Base-by-base conservation (phyloP, 1,140 invertebrate species). In the Vanessa atalanta region DNA sequence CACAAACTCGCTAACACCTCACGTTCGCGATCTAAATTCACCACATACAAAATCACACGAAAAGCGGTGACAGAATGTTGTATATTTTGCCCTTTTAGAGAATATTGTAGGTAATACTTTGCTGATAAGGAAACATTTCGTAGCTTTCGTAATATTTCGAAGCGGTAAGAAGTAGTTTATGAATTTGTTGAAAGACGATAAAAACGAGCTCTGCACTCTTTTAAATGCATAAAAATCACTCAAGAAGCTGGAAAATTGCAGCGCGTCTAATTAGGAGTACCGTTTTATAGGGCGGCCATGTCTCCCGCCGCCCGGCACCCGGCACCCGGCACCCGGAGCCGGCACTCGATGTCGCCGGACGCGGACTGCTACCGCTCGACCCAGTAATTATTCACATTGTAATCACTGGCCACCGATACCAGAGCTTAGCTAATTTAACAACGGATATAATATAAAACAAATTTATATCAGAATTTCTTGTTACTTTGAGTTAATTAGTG, bases 331-430 rank as follows among this genome's bases (percentile, higher is more conserved):
- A n/a, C 6, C 16, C 53, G 14, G n/a, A 8, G 13, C n/a, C 7
- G n/a, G 14, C 16, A 16, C 14, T 55, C 53, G 16, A 43, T 9
- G n/a, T n/a, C 13, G 14, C 48, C 48, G 48, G n/a, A 4, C 13
- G 14, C 14, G n/a, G 4, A 15, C n/a, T 11, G 55, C 6, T n/a
- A 8, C 11, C 11, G 9, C 20, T 20, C 55, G 55, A 60, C 55
- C 55, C 55, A 31, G 55, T 60, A 23, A 60, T 60, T 60, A 60
- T 60, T 60, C 12, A 31, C 23, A 60, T 60, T 60, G 23, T 60
- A 26, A 60, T 60, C 55, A 60, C 55, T 60, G 23, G 55, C 26
- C 23, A 26, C 13, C 23, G 55, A 31, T 31, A 31, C 7, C 23
- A 4, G 55, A 16, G 53, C 20, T 16, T 26, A 23, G 55, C 23